Base-by-base conservation (phyloP, 2,113 vertebrate species). In the Rhizomys pruinosus region DNA sequence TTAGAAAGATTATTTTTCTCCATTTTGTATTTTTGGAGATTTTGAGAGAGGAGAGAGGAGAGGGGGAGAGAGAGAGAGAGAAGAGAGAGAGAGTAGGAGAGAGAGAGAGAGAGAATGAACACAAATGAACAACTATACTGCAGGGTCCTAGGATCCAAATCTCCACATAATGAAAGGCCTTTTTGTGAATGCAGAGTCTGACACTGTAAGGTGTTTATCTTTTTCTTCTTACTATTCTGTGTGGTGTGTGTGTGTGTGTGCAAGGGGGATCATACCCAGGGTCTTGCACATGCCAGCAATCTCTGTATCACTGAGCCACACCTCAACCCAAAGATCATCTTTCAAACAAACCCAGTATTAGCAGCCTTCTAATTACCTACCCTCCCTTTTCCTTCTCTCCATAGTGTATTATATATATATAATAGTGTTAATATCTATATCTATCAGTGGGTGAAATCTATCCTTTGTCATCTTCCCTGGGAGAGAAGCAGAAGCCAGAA, bases 1-100 rank as follows among this genome's bases (percentile, higher is more conserved):
- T 39, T 77, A 82, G 61, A 71, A 94, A 89, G 44, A 69, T n/a
- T 47, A 29, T 1, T 82, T n/a, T 86, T 92, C 74, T 81, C 72
- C 22, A 32, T 29, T 84, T 77, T 66, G 27, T 52, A 76, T 15
- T 32, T 76, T 47, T 19, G 32, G 61, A 59, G 55, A 16, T 29
- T 22, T 32, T 72, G 52, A 8, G 73, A 59, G 52, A 39, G 85
- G 27, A 34, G 19, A 42, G 72, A 39, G 7, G 2, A n/a, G n/a
- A n/a, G n/a, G n/a, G n/a, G n/a, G 2, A 16, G 3, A 55, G 68
- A 44, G 13, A 32, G 12, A 79, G 73, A 64, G 64, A n/a, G n/a
- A n/a, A n/a, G n/a, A n/a, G n/a, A 78, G 37, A 64, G 12, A 79
- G 7, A 84, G 76, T 76, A 37, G 64, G 17, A 68, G 11, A 86